phyloP scores from a whole-genome alignment of 2,797 vertebrate genomes.

The Taeniopygia guttata region DNA sequence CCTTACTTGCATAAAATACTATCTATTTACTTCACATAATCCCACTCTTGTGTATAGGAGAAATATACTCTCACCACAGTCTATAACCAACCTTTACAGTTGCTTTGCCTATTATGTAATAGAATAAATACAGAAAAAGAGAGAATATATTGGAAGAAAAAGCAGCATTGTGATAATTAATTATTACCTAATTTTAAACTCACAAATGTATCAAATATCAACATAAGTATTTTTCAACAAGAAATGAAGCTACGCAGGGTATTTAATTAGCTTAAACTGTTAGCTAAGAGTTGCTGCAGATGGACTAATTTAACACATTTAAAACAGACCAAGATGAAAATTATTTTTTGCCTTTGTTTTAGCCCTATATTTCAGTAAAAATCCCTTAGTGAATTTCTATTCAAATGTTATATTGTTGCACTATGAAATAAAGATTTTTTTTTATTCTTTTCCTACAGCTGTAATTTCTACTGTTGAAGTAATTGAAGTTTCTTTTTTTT shows the following conservation, averaged over 20 bases:
- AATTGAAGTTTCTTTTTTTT: conserved; percentile 18
- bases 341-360: neutral
- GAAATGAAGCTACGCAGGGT: neutral
- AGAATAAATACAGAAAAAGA: neutral
- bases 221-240: neutral
- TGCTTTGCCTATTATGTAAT: neutral
- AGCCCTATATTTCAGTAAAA: neutral
- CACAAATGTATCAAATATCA: neutral
- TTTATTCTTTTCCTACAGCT: neutral
- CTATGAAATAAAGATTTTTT: neutral
- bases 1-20: neutral
- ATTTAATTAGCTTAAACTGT: neutral
- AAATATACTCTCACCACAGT: neutral
- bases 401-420: neutral
- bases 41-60: neutral
- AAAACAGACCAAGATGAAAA: neutral
- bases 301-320: neutral
- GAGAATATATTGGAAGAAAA: neutral
- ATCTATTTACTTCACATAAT: neutral
- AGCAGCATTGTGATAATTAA: neutral
- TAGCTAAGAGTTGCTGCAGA: neutral
- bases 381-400: neutral
- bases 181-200: neutral
- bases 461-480: conserved; percentile 13
- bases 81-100: neutral